Base-by-base conservation (phyloP, 2,797 vertebrate genomes). In the Nothura maculosa region DNA sequence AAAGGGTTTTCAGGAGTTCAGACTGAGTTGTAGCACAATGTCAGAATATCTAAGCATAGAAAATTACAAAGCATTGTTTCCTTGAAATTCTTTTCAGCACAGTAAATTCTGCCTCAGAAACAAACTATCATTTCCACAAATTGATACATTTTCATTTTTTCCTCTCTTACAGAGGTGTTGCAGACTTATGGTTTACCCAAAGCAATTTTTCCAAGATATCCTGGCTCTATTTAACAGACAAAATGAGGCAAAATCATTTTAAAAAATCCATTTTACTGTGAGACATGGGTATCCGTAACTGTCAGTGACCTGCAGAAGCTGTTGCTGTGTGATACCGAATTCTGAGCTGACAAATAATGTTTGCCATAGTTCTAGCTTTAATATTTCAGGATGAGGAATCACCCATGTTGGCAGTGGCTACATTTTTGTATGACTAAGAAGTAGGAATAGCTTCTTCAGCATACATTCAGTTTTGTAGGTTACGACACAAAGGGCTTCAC, bases 291-390 rank as follows among this genome's bases (percentile, higher is more conserved):
- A 89, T 93, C 86, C 93, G 68, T 58, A 78, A 58, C 28, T 93
- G 78, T 34, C 62, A 79, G 32, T 6, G 20, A 52, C 80, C 76
- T 87, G 77, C 36, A 17, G 57, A 94, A 92, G 82, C 94, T 93
- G 89, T 57, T 88, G 73, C 87, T 91, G 60, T 43, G 60, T 88
- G 91, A 94, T 91, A 93, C 38, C 81, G 77, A 89, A 90, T 94
- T 93, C 80, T 76, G 82, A 92, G 67, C 55, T 87, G 74, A 89
- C 73, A 55, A 90, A 70, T 60, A 90, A 34, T 72, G 91, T 63
- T 91, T 95, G 74, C 70, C 18, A 34, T 36, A 73, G 74, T 7
- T 40, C 58, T 2, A 0, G 47, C 32, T 91, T 89, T 81, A 94
- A 84, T 90, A 96, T 67, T 70, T 76, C 76, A 90, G 70, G 43